Conservation (phyloP, 2,888 invertebrate genomes). For the Drosophila neotestacea region DNA sequence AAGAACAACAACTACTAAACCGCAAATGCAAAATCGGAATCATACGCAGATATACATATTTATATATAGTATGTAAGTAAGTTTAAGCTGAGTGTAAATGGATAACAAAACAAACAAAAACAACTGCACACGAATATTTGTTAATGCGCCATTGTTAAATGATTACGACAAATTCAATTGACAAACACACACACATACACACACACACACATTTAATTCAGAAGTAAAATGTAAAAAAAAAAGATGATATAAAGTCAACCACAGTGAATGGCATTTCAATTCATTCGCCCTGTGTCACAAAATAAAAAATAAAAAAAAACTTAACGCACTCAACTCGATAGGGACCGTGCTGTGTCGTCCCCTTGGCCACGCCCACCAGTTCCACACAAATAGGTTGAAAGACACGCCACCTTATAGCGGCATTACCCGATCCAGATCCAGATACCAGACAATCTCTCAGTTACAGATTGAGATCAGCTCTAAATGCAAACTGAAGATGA, state of each 20-base stretch:
- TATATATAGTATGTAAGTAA: neutral
- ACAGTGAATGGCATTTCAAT: conserved; percentile 50
- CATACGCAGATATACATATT: neutral
- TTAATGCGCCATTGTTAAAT: conserved; percentile 69
- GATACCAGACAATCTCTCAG: conserved; percentile 2
- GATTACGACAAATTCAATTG: conserved; percentile 72
- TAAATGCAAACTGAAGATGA: conserved; percentile 8
- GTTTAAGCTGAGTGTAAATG: conserved; percentile 48
- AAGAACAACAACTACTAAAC: conserved; percentile 30
- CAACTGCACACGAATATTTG: conserved; percentile 50
- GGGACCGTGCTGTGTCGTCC: neutral
- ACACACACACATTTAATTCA: conserved; percentile 6
- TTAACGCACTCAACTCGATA: conserved; percentile 10
- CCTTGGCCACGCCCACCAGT: conserved; percentile 26
- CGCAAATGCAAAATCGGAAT: conserved; percentile 39
- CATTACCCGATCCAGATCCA: neutral
- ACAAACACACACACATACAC: conserved; percentile 6
- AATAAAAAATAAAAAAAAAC: neutral
- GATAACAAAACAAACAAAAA: conserved; percentile 28
- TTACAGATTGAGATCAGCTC: conserved; percentile 19
- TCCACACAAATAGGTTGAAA: conserved; percentile 2
- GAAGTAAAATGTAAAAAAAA: conserved; percentile 12
- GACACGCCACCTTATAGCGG: neutral
- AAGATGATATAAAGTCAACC: conserved; percentile 22
- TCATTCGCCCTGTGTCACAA: conserved; percentile 27